Conservation (phyloP, 2,888 invertebrate genomes). For the Orchestes rusci region DNA sequence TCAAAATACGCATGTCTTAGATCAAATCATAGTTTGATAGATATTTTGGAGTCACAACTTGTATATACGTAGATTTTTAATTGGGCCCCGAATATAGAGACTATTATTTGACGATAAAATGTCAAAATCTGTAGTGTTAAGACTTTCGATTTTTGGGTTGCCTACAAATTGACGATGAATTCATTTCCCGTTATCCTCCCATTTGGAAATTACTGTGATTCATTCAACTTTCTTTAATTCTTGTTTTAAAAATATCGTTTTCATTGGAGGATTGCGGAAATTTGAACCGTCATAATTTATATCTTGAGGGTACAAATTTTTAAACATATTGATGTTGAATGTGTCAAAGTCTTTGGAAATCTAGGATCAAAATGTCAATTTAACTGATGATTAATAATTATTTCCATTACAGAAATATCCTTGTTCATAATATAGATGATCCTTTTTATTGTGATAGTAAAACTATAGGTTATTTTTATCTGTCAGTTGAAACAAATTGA, state of each 20-base stretch:
- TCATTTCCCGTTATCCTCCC: no score
- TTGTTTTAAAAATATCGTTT: not conserved
- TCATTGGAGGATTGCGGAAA: not conserved
- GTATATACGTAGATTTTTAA: no score
- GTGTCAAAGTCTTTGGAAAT: slow-evolving; percentile 4
- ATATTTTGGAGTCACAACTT: no score
- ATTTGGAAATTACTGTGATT: no score
- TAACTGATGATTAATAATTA: not conserved
- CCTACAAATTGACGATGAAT: no score
- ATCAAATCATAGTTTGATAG: no score
- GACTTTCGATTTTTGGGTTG: not conserved
- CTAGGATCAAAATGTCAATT: not conserved
- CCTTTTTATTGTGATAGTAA: slow-evolving; percentile 17
- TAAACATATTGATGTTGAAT: slow-evolving; percentile 9
- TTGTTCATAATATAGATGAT: slow-evolving; percentile 6
- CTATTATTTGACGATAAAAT: not conserved
- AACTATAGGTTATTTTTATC: slow-evolving; percentile 16
- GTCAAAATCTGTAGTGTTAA: not conserved
- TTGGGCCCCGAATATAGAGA: slow-evolving; percentile 2
- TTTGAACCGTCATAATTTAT: not conserved
- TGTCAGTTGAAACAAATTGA: slow-evolving; percentile 13
- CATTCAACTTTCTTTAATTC: not conserved
- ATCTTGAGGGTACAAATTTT: not conserved
- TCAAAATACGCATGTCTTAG: no score
- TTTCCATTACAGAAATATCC: slow-evolving; percentile 1